Base-by-base conservation (phyloP, 2,888 invertebrate genomes). In the Byasa hedistus region DNA sequence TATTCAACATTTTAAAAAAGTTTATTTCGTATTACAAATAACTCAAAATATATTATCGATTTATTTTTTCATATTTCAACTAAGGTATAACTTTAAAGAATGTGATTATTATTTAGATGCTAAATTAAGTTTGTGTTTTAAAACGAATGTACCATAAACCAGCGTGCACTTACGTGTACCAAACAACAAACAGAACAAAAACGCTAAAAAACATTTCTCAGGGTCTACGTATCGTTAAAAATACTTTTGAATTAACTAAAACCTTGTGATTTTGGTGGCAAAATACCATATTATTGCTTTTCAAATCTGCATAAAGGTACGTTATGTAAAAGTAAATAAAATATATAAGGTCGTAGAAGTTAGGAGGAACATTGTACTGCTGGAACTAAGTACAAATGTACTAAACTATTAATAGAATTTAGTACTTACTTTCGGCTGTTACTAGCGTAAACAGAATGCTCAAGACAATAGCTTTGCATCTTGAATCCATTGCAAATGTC, bases 391-490 rank as follows among this genome's bases (percentile, higher is more conserved):
- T 32, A 32, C 8, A 32, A n/a, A n/a, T n/a, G n/a, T n/a, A n/a
- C n/a, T n/a, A 7, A 32, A 10, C 8, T 32, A 32, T 32, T 32
- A 32, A 32, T 8, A 10, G 1, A n/a, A 17, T 17, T 22, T 39
- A 63, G 44, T 51, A 63, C 57, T 48, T 63, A 63, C 63, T 32
- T 51, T 63, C 51, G 21, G 36, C 24, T 63, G 32, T 17, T 24
- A 58, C 57, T n/a, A 58, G 3, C 7, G 54, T 21, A 36, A 36
- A 19, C 21, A 64, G 22, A 21, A 64, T 39, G 54, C 58, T 54
- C 15, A 64, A 52, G 24, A 39, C 21, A 39, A 58, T 36, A n/a
- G 36, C 39, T 15, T 19, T 64, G 54, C 21, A 56, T 60, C 22
- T 55, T 65, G 52, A 54, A 56, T 48, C 56, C 60, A 60, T 60